phyloP scores from a whole-genome alignment of 1,140 invertebrate species.

The Drosophila sp. region DNA sequence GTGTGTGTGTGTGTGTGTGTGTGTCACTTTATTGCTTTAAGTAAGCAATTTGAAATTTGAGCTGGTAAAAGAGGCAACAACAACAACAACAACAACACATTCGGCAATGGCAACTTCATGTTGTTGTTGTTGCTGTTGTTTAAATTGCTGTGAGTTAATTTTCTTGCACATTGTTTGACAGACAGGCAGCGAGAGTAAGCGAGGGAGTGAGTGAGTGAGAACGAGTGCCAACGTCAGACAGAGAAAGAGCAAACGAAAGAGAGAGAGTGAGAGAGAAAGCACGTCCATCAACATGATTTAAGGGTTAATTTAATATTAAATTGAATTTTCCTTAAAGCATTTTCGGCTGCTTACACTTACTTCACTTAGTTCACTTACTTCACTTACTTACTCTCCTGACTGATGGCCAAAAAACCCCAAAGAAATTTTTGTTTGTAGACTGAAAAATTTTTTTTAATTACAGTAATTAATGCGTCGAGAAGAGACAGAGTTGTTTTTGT shows the following conservation, averaged over 20 bases:
- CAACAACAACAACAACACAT: slow-evolving; percentile 18
- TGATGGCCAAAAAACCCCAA: slow-evolving; percentile 36
- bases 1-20: slow-evolving; percentile 35
- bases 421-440: slow-evolving; percentile 21
- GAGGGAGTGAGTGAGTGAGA: slow-evolving; percentile 4
- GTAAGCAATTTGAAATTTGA: slow-evolving; percentile 80
- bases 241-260: background rate
- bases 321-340: slow-evolving; percentile 50
- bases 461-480: slow-evolving; percentile 18
- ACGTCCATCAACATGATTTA: slow-evolving; percentile 50
- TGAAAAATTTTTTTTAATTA: slow-evolving; percentile 32
- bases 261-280: background rate
- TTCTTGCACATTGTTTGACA: slow-evolving; percentile 66
- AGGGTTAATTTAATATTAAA: slow-evolving; percentile 70
- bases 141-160: slow-evolving; percentile 64
- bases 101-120: slow-evolving; percentile 30
- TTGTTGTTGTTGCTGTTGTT: slow-evolving; percentile 30
- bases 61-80: slow-evolving; percentile 44
- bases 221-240: slow-evolving; percentile 4
- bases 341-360: background rate
- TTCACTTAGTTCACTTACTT: slow-evolving; percentile 9
- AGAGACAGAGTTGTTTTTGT: slow-evolving; percentile 40
- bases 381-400: slow-evolving; percentile 28
- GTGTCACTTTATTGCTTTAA: slow-evolving; percentile 72
- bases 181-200: slow-evolving; percentile 21